These are phyloP conservation scores for Rutilus rutilus DNA, from an alignment of 2,113 vertebrate species.

Conservation along the genomic window DNA sequence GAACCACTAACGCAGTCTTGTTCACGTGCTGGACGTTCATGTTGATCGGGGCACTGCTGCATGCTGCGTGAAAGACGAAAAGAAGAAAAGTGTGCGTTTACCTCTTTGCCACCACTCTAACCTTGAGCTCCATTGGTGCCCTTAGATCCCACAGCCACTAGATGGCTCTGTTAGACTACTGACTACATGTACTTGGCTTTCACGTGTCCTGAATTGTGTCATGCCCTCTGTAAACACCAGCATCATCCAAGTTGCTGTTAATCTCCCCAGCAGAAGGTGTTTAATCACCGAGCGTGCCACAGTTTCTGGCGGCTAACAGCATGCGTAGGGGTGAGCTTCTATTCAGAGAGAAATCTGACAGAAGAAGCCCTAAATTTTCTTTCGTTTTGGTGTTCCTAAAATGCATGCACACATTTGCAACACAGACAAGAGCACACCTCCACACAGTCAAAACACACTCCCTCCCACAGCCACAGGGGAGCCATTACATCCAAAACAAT, in stretches of 20 bases:
- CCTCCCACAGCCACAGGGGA: conserved; percentile 50
- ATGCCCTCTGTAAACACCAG: conserved; percentile 52
- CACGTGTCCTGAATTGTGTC: conserved; percentile 47
- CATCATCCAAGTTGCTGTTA: conserved; percentile 53
- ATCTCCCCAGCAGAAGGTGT: conserved; percentile 62
- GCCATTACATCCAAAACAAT: conserved; percentile 54
- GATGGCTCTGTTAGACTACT: conserved; percentile 67
- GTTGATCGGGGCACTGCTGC: conserved; percentile 93
- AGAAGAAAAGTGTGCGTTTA: neutral
- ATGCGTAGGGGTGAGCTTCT: conserved; percentile 24
- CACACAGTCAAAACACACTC: neutral
- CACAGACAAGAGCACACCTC: neutral
- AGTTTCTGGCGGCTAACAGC: conserved; percentile 12
- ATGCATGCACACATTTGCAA: conserved; percentile 10
- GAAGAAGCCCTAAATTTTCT: conserved; percentile 46
- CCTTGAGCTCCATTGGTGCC: neutral
- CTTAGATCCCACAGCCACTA: conserved; percentile 56
- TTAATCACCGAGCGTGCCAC: conserved; percentile 58
- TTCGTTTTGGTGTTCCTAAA: conserved; percentile 18
- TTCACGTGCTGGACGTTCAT: conserved; percentile 97
- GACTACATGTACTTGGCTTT: neutral
- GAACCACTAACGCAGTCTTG: conserved; percentile 86
- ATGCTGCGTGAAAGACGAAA: conserved; percentile 74
- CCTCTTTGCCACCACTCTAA: neutral
- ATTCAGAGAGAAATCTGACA: conserved; percentile 50